Conservation (phyloP, 2,888 invertebrate genomes). For the Hypercompe scribonia region DNA sequence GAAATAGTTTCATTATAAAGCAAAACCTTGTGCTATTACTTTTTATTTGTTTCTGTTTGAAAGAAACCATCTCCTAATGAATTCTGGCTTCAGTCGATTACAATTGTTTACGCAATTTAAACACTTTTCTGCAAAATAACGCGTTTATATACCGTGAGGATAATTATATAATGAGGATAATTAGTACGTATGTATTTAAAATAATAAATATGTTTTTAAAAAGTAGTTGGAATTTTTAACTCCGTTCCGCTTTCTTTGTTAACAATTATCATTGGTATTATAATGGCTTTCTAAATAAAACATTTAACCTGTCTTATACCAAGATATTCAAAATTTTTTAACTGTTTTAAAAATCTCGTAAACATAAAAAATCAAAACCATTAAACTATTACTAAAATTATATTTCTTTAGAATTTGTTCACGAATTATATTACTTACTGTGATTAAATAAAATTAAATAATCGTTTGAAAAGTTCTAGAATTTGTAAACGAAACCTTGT, state of each 20-base stretch:
- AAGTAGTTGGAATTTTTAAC: neutral
- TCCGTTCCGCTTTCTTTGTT: neutral
- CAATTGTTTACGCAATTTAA: neutral
- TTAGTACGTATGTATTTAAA: neutral
- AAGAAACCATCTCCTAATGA: neutral
- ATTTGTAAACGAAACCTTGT: constrained; percentile 1
- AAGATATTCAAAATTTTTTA: neutral
- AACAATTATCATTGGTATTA: neutral
- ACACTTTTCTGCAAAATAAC: neutral
- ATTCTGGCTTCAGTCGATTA: neutral
- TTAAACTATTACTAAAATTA: neutral
- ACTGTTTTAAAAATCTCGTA: neutral
- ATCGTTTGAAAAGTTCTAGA: neutral
- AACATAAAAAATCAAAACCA: neutral
- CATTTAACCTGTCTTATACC: neutral
- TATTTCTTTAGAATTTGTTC: neutral
- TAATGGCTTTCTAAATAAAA: neutral
- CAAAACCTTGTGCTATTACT: neutral
- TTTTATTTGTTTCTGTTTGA: neutral
- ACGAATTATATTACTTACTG: neutral
- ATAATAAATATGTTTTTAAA: neutral
- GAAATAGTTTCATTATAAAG: neutral
- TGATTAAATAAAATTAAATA: neutral
- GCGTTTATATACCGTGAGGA: neutral
- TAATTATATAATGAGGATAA: neutral